Base-by-base conservation (phyloP, 2,113 vertebrate genomes). In the Trogon surrucura region DNA sequence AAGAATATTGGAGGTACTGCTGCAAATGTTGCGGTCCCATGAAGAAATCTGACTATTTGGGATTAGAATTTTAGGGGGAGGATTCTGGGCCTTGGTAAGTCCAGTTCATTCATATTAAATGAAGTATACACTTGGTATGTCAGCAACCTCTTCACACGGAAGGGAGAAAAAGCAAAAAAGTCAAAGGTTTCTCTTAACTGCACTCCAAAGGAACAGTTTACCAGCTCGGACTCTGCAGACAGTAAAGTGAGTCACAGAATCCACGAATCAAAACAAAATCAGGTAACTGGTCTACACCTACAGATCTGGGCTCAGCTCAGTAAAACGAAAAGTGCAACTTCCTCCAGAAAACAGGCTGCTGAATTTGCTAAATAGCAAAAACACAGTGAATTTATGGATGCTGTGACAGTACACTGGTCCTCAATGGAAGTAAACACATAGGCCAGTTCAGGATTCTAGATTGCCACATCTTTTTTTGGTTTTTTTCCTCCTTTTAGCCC, bases 101-200 rank as follows among this genome's bases (percentile, higher is more conserved):
- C 45, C 29, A 22, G 22, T 53, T 78, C 22, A 60, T 32, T 77
- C 36, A 56, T 30, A 32, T 4, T 48, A 77, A 69, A 30, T 32
- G 27, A 57, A 69, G 64, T 13, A 13, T 0, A 71, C 0, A 8
- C 22, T 45, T 44, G 53, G 20, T 10, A 45, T 1, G 5, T 47
- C 41, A 50, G 58, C 45, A 61, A 53, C 11, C 50, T 86, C 47
- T 88, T 13, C 3, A 5, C 10, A 17, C 10, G 9, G 7, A 79
- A 90, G 13, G 30, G 25, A 57, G 5, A 23, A 27, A 62, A 57
- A 21, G 6, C 17, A 58, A 82, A 85, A 23, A 36, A 85, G 48
- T 23, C 15, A 3, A 75, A 60, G 36, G 19, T 29, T 80, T 72
- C 22, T 47, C 36, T 36, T 41, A 83, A 72, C 9, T 29, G 70